Base-by-base conservation (phyloP, 1,140 invertebrate species). In the Ooceraea biroi region DNA sequence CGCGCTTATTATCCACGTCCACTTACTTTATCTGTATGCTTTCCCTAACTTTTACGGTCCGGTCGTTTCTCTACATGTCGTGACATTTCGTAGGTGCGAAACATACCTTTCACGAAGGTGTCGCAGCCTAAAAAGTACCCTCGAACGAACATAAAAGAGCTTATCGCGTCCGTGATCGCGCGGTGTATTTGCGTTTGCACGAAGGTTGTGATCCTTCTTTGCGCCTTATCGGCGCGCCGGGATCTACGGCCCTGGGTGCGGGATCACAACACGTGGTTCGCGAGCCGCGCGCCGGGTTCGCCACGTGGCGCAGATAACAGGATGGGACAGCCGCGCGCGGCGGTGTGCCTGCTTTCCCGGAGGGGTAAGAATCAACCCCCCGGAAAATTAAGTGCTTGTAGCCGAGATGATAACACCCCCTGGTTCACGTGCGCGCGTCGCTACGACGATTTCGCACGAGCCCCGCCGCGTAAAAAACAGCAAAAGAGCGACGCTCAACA, bases 371-470 rank as follows among this genome's bases (percentile, higher is more conserved):
- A 93, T 90, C 93, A 94, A 93, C 93, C 92, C 93, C 88, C 93
- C 91, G 93, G 93, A 94, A 94, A 94, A 94, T 94, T 94, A 94
- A 94, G 92, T 93, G 93, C 92, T 94, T 93, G 93, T 93, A 93
- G 89, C 87, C 88, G 87, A 89, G 88, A 89, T 91, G 93, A 94
- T 94, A 94, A 93, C 91, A 90, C 88, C 82, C 82, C 65, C 82
- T 7, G 36, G 77, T 69, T 65, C 66, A 66, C 83, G 52, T 76
- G 87, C 80, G 65, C 82, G 87, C 86, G 82, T 87, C 85, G 69
- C 82, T 87, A 27, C 69, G 69, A 83, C 88, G 86, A 89, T 69
- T 84, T 78, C 41, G 60, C 27, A 44, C 19, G 71, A 80, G 82
- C 27, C 74, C 41, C 76, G 52, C 55, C 76, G 68, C 80, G 52